These are phyloP conservation scores for Drosophila lacertosa DNA, from an alignment of 1,140 invertebrate species.

Conservation along the genomic window DNA sequence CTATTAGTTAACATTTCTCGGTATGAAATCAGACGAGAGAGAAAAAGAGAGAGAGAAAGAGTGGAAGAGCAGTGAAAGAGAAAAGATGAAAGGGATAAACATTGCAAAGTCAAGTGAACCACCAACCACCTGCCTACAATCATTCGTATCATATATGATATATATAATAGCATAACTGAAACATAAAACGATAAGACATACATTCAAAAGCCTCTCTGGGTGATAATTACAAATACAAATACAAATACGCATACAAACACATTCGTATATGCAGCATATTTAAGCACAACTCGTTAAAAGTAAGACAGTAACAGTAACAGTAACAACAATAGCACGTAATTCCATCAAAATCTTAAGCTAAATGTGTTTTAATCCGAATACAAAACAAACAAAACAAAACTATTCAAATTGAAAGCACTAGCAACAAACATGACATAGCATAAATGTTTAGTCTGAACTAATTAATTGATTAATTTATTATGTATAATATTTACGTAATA, in stretches of 20 bases:
- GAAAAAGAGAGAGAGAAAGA: not conserved
- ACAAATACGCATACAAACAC: conserved; percentile 27
- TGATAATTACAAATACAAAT: conserved; percentile 32
- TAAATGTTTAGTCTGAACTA: conserved; percentile 40
- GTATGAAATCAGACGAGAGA: not conserved
- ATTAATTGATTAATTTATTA: conserved; percentile 19
- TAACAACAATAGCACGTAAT: conserved; percentile 3
- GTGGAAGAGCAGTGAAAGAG: conserved; percentile 1
- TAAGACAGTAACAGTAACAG: conserved; percentile 42
- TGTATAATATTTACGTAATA: conserved; percentile 12
- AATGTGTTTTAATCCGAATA: conserved; percentile 23
- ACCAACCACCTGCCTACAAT: conserved; percentile 82
- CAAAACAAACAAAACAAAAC: conserved; percentile 4
- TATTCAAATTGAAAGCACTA: conserved; percentile 11
- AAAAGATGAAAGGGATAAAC: conserved; percentile 34
- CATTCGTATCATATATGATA: conserved; percentile 74
- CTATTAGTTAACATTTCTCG: conserved; percentile 59
- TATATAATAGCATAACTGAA: conserved; percentile 48
- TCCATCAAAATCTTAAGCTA: conserved; percentile 7
- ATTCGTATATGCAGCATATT: conserved; percentile 29
- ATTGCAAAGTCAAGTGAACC: conserved; percentile 74
- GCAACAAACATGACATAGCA: conserved; percentile 21
- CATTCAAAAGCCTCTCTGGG: conserved; percentile 47
- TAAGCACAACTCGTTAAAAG: conserved; percentile 60
- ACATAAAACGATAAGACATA: conserved; percentile 36